These are phyloP conservation scores for Coelinius sp. DNA, from an alignment of 2,888 invertebrate genomes.

Conservation along the genomic window DNA sequence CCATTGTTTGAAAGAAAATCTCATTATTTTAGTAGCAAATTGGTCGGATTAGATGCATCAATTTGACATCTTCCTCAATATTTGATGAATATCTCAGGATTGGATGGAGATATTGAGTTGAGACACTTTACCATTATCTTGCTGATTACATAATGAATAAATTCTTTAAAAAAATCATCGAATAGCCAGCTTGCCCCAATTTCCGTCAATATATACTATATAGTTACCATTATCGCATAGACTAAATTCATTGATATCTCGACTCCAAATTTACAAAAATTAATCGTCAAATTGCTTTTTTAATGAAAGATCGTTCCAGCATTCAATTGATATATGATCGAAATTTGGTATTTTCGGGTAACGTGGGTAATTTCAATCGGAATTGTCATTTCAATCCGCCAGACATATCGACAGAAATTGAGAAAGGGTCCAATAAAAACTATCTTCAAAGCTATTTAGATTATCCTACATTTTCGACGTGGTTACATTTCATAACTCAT, in stretches of 20 bases:
- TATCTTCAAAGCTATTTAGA: background rate
- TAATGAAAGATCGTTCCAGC: background rate
- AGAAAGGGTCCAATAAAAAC: constrained; percentile 9
- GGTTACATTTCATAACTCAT: constrained; percentile 3
- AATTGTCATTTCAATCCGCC: constrained; percentile 1
- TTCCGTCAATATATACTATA: background rate
- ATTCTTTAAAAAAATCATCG: too few relatives aligned
- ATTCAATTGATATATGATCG: background rate
- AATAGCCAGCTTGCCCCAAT: too few relatives aligned
- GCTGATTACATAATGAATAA: too few relatives aligned
- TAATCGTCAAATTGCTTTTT: background rate
- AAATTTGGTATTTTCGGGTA: background rate
- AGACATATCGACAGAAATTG: constrained; percentile 8
- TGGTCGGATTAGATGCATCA: too few relatives aligned
- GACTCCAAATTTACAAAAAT: background rate
- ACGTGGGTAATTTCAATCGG: background rate
- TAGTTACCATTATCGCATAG: background rate
- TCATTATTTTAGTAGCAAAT: too few relatives aligned
- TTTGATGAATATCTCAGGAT: too few relatives aligned
- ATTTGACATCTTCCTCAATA: too few relatives aligned
- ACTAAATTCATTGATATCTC: background rate
- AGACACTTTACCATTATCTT: too few relatives aligned
- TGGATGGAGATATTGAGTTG: too few relatives aligned
- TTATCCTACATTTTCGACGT: background rate
- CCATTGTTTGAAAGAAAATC: too few relatives aligned